Conservation (phyloP, 2,797 vertebrate genomes). For the Trachops cirrhosus region DNA sequence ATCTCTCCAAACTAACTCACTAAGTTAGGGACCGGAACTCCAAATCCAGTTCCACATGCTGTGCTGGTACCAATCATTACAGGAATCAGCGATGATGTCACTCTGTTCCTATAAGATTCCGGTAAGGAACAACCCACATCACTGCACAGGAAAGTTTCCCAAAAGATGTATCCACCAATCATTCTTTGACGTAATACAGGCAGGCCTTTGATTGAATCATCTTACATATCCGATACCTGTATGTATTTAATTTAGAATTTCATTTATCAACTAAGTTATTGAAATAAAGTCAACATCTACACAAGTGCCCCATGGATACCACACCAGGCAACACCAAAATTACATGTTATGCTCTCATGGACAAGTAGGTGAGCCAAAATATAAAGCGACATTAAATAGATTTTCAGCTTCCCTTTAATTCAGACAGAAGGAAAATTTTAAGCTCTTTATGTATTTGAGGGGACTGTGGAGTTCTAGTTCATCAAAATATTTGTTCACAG, state of each 20-base stretch:
- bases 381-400: not conserved
- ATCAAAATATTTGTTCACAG: not conserved
- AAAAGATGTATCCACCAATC: not conserved
- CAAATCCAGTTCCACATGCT: not conserved
- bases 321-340: not conserved
- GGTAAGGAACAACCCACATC: not conserved
- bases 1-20: not conserved
- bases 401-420: slow-evolving; percentile 9
- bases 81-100: not conserved
- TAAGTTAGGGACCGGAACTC: not conserved
- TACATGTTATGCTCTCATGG: not conserved
- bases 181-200: not conserved
- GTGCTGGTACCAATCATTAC: not conserved
- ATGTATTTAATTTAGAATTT: not conserved
- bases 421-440: not conserved
- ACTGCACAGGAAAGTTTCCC: not conserved
- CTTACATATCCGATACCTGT: not conserved
- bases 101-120: not conserved
- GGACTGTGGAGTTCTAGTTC: not conserved
- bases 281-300: not conserved
- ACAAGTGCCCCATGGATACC: not conserved
- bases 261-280: not conserved
- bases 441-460: not conserved
- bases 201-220: not conserved
- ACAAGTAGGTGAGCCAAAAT: not conserved